phyloP scores from a whole-genome alignment of 2,113 vertebrate species.

The Oreochromis tanganicae region DNA sequence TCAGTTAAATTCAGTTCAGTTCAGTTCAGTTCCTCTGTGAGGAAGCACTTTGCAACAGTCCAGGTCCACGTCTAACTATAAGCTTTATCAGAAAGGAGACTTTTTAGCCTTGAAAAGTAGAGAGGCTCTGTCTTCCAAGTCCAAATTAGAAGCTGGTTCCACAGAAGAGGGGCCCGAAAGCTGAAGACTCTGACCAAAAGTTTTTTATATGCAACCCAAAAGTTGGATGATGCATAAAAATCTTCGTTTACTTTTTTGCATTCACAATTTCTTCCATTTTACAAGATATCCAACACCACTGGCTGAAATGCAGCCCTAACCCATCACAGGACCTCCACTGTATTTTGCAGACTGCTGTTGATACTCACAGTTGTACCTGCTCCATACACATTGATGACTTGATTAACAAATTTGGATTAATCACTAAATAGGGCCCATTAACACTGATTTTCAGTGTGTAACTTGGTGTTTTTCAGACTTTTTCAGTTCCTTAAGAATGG shows the following conservation, averaged over 20 bases:
- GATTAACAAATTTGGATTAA: not conserved
- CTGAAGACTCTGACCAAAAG: not conserved
- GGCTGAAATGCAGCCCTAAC: not conserved
- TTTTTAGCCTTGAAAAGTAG: not conserved
- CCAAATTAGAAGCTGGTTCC: not conserved
- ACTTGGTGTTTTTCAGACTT: not conserved
- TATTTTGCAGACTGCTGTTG: not conserved
- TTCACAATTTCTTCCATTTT: not conserved
- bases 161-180: not conserved
- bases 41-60: not conserved
- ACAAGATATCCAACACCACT: not conserved
- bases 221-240: not conserved
- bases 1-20: not conserved
- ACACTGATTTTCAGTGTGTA: not conserved
- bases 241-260: not conserved
- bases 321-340: not conserved
- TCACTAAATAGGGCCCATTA: not conserved
- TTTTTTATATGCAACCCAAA: not conserved
- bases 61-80: not conserved
- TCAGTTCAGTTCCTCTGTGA: not conserved
- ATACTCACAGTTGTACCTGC: not conserved
- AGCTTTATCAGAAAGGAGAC: not conserved
- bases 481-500: not conserved
- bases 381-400: not conserved
- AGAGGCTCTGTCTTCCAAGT: not conserved